These are phyloP conservation scores for Lottia gigantea DNA, from an alignment of 2,888 invertebrate species.

Conservation along the genomic window DNA sequence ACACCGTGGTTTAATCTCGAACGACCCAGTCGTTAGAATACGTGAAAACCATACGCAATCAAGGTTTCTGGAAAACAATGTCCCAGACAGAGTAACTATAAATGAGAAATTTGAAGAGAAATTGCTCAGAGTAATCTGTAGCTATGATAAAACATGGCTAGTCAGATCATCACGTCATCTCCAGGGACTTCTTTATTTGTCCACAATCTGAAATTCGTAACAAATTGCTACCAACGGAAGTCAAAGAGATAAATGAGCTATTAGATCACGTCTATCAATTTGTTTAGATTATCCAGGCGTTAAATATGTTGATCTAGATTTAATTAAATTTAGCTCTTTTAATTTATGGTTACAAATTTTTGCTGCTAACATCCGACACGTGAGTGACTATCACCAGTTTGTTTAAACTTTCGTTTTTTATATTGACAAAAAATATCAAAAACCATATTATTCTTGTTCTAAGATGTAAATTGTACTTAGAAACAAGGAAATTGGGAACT, in stretches of 20 bases:
- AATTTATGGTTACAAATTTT: too few species aligned
- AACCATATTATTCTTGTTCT: too few species aligned
- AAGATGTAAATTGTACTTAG: too few species aligned
- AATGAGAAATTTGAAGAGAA: conserved; percentile 2
- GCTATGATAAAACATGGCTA: conserved; percentile 4
- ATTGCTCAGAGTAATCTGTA: conserved; percentile 2
- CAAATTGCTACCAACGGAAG: conserved; percentile 10
- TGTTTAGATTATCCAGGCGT: conserved; percentile 9
- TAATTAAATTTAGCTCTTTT: conserved; percentile 1
- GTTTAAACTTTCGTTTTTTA: too few species aligned
- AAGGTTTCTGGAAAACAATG: background rate
- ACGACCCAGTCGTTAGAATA: background rate
- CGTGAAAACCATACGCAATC: background rate
- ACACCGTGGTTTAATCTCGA: background rate
- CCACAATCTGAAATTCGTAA: conserved; percentile 8
- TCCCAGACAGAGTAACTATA: conserved; percentile 4
- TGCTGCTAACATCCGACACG: too few species aligned
- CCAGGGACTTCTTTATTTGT: conserved; percentile 3
- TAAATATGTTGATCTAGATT: background rate
- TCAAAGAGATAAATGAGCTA: conserved; percentile 11
- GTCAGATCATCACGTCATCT: conserved; percentile 4
- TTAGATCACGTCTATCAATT: conserved; percentile 10
- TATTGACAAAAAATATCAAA: too few species aligned
- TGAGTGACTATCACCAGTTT: too few species aligned
- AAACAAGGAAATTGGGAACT: too few species aligned